phyloP scores from a whole-genome alignment of 2,113 vertebrate species.

The Corapipo altera region DNA sequence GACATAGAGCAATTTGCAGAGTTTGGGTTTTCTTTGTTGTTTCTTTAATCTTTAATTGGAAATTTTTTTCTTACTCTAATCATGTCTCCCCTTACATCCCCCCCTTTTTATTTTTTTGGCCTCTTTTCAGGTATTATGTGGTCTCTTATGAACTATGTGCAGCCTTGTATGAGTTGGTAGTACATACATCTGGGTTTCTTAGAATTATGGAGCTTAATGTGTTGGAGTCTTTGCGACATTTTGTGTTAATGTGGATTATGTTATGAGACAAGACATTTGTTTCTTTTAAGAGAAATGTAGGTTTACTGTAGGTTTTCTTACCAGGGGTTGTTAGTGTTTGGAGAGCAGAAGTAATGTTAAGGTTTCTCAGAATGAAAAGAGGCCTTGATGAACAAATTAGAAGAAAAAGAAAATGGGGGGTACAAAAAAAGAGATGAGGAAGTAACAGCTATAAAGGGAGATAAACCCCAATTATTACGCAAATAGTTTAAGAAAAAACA shows the following conservation, averaged over 20 bases:
- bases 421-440: neutral
- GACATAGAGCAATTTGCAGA: neutral
- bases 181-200: neutral
- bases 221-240: neutral
- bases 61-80: neutral
- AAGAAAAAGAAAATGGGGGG: neutral
- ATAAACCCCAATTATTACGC: neutral
- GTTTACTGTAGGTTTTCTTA: neutral
- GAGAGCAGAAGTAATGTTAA: neutral
- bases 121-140: neutral
- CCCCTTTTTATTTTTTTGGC: fast-evolving
- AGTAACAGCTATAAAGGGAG: neutral
- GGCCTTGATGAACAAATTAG: neutral
- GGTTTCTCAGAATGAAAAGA: neutral
- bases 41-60: neutral
- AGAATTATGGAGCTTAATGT: neutral
- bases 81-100: neutral
- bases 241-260: neutral
- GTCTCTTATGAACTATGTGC: neutral
- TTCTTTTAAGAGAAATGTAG: neutral
- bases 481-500: neutral
- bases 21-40: neutral
- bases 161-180: neutral
- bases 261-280: neutral
- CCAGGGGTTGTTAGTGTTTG: neutral